Evolutionary conservation across 2,797 vertebrate species (phyloP).

Genomic region (Phrynocephalus guinanensis): DNA sequence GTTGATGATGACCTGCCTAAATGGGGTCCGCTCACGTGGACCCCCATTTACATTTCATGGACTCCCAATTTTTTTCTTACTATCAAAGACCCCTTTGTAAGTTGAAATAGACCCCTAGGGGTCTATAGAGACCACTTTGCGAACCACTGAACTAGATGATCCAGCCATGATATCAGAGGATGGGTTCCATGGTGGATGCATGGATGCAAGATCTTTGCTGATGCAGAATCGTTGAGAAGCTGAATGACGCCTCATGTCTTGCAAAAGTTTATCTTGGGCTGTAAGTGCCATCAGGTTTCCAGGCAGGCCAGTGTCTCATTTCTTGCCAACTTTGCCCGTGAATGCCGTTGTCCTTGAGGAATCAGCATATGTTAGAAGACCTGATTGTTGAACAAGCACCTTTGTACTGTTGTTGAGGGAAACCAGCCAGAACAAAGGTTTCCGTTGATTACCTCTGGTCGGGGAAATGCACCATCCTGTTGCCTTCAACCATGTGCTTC

Average conservation of each 20-base stretch:
- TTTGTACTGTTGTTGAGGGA: neutral
- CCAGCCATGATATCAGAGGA: neutral
- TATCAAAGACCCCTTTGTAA: too few relatives aligned
- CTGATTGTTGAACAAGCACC: neutral
- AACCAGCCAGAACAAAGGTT: neutral
- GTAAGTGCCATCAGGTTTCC: too few relatives aligned
- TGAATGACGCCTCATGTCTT: neutral
- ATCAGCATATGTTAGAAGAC: neutral
- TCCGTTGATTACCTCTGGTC: neutral
- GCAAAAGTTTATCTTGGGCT: neutral
- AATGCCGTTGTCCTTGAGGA: neutral
- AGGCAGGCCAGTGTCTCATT: neutral
- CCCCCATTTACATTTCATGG: too few relatives aligned
- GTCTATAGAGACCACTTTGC: too few relatives aligned
- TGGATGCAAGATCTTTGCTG: neutral
- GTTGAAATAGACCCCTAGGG: too few relatives aligned
- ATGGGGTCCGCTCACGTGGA: too few relatives aligned
- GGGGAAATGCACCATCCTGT: neutral
- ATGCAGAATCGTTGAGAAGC: neutral
- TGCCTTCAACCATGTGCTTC: constrained; percentile 17
- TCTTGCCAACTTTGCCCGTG: neutral
- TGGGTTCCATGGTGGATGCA: too few relatives aligned
- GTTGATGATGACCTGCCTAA: too few relatives aligned
- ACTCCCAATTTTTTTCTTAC: too few relatives aligned
- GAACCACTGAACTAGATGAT: too few relatives aligned